These are phyloP conservation scores for Mobula hypostoma DNA, from an alignment of 2,113 vertebrate genomes.

Conservation along the genomic window DNA sequence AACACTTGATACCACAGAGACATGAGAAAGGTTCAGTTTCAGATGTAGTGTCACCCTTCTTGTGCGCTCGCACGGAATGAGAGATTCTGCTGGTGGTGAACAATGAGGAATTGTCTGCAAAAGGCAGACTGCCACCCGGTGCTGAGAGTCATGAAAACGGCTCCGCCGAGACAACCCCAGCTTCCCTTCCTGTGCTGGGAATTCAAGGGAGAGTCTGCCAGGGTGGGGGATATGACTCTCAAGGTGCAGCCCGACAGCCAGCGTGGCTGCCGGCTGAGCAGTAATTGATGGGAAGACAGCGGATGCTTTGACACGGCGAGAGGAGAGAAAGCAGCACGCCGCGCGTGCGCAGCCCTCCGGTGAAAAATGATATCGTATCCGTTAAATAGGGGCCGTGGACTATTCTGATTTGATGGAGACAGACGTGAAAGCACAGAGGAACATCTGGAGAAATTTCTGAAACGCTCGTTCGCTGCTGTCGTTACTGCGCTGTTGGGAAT, in stretches of 20 bases:
- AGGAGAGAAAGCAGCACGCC: too few species aligned
- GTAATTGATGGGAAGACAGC: conserved; percentile 25
- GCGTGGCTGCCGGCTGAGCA: not conserved
- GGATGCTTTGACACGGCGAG: not conserved
- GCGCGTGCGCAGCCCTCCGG: too few species aligned
- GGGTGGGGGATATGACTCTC: not conserved
- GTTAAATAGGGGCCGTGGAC: too few species aligned
- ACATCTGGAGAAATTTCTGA: too few species aligned
- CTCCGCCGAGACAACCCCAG: not conserved
- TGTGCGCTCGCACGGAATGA: conserved; percentile 22
- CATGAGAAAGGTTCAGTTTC: conserved; percentile 25
- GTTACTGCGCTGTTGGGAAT: too few species aligned
- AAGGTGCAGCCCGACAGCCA: not conserved
- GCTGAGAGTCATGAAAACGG: conserved; percentile 8
- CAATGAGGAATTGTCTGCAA: conserved; percentile 16
- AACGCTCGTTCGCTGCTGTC: too few species aligned
- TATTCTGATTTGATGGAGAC: too few species aligned
- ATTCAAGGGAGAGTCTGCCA: not conserved
- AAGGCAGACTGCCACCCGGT: not conserved
- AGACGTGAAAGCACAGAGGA: too few species aligned
- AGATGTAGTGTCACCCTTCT: not conserved
- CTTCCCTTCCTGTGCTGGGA: conserved; percentile 1
- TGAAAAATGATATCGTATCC: too few species aligned
- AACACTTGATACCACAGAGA: conserved; percentile 20
- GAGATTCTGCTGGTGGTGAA: not conserved